Evolutionary conservation across 2,113 vertebrate genomes (phyloP).

Genomic region (Passer domesticus): DNA sequence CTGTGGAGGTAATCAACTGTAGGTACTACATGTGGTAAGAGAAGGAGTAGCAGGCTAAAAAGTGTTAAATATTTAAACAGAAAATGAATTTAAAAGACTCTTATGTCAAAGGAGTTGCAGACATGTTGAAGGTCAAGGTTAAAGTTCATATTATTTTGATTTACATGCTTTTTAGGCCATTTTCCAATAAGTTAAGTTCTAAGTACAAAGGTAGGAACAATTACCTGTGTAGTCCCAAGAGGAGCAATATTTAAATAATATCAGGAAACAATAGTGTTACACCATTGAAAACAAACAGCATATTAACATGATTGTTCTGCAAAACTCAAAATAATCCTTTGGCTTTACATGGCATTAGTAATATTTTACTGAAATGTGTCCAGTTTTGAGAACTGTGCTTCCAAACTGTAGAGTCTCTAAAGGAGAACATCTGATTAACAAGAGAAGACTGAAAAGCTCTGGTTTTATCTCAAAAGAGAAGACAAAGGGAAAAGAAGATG

Average conservation of each 20-base stretch:
- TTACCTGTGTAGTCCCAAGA: not conserved
- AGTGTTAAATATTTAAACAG: not conserved
- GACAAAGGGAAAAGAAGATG: not conserved
- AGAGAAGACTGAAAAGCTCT: not conserved
- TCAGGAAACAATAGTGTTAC: not conserved
- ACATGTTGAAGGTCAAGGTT: not conserved
- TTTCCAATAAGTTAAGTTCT: not conserved
- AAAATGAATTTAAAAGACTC: not conserved
- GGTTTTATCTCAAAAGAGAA: not conserved
- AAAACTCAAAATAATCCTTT: not conserved
- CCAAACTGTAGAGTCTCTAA: not conserved
- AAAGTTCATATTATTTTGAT: not conserved
- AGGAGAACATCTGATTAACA: not conserved
- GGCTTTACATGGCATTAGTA: not conserved
- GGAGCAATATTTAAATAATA: not conserved
- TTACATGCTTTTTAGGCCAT: not conserved
- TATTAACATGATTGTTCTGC: not conserved
- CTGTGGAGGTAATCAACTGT: not conserved
- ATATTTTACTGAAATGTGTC: not conserved
- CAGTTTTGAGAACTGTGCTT: not conserved
- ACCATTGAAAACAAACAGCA: not conserved
- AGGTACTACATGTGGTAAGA: not conserved
- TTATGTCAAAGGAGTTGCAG: not conserved
- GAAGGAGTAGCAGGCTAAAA: not conserved
- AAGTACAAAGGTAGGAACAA: not conserved